Conservation (phyloP, 1,140 invertebrate species). For the Dendrolimus kikuchii region DNA sequence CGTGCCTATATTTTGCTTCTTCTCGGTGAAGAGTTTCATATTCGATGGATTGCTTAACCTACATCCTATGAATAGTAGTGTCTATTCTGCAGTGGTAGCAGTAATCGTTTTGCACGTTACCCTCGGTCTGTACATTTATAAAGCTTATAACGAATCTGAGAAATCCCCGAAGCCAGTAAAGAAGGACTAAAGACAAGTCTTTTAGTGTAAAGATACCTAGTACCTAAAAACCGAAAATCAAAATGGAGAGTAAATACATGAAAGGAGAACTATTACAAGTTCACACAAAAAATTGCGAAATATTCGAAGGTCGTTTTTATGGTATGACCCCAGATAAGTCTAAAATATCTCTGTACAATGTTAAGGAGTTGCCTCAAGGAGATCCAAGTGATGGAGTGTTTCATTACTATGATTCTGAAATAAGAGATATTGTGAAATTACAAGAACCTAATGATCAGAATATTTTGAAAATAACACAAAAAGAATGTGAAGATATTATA, state of each 20-base stretch:
- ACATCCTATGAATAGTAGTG: constrained; percentile 77
- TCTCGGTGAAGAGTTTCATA: constrained; percentile 72
- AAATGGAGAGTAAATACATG: constrained; percentile 62
- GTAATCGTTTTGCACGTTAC: constrained; percentile 81
- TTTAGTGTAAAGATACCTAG: constrained; percentile 1
- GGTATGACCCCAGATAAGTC: constrained; percentile 60
- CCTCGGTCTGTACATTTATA: constrained; percentile 83
- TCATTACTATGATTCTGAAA: constrained; percentile 60
- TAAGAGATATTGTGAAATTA: constrained; percentile 53
- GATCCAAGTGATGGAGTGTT: constrained; percentile 42
- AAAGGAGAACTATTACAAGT: constrained; percentile 66
- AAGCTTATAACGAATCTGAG: constrained; percentile 77
- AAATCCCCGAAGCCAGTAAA: constrained; percentile 54
- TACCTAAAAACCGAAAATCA: constrained; percentile 6
- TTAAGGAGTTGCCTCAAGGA: constrained; percentile 47
- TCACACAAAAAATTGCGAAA: constrained; percentile 54
- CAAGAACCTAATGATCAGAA: constrained; percentile 39
- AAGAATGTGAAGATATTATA: constrained; percentile 58
- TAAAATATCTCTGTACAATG: constrained; percentile 60
- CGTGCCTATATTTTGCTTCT: constrained; percentile 76
- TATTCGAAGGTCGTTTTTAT: constrained; percentile 59
- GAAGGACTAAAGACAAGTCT: constrained; percentile 49
- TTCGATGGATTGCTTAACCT: constrained; percentile 74
- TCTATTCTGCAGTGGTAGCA: constrained; percentile 81
- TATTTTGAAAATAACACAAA: constrained; percentile 53